Base-by-base conservation (phyloP, 2,888 invertebrate genomes). In the Omphaloscelis lunosa region DNA sequence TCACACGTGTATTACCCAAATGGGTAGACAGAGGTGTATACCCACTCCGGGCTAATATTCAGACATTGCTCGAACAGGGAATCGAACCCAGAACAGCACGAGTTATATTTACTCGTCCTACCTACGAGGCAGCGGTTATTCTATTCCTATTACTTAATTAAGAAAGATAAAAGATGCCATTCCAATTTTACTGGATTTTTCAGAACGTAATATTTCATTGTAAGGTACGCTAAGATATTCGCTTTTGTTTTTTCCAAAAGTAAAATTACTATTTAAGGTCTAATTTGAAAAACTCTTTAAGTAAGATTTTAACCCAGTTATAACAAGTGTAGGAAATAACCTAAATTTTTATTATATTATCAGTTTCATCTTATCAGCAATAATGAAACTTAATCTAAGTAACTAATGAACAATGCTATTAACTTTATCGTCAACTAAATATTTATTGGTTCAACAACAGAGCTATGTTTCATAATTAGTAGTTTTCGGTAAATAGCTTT, bases 301-400 rank as follows among this genome's bases (percentile, higher is more conserved):
- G n/a, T 79, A 34, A 45, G 11, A 15, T 65, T n/a, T 15, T 15
- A 78, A 71, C 8, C 7, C 15, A 51, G 20, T 34, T 5, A 61
- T 61, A 17, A 73, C 34, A 72, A 17, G 11, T 61, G 59, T 66
- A 79, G 81, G 75, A 81, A 79, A 66, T 79, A 66, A 75, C 6
- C 8, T n/a, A 48, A 39, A n/a, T 66, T 59, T 17, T 66, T 66
- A 53, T 53, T 73, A 45, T 59, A 7, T 67, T 61, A 66, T 29
- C 61, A 56, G 17, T 74, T 27, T 20, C 48, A 66, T 61, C 53
- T 67, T 68, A 79, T 82, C 79, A 76, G 27, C 9, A 65, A 15
- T 45, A 62, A 48, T 66, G 15, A 17, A 67, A 53, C n/a, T 41
- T 15, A 48, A 20, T 73, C 29, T 59, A 34, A n/a, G 51, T 41